Evolutionary conservation across 2,797 vertebrate genomes (phyloP).

Genomic region (Rhabdophis nuchalis): DNA sequence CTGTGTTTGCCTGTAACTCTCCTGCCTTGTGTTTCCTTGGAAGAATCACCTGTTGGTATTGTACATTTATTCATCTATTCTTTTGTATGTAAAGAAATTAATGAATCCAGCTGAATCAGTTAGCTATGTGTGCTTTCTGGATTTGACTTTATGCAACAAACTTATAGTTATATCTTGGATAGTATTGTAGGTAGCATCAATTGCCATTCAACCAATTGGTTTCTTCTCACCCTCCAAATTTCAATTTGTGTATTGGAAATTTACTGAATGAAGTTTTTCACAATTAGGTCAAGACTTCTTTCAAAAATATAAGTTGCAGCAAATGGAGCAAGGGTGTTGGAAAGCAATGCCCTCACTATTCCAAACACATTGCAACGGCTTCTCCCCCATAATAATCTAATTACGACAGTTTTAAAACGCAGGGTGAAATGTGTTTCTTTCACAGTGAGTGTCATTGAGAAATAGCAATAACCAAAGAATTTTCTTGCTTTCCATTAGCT

Average conservation of each 20-base stretch:
- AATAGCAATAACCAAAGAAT: neutral
- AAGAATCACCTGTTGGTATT: too few species aligned
- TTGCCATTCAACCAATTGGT: neutral
- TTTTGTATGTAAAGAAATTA: too few species aligned
- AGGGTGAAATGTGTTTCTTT: neutral
- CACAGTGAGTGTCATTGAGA: conserved; percentile 20
- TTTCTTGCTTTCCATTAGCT: conserved; percentile 24
- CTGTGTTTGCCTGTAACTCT: too few species aligned
- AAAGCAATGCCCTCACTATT: neutral
- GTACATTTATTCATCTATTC: too few species aligned
- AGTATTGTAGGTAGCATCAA: neutral
- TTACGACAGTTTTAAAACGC: neutral
- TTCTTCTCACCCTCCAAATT: neutral
- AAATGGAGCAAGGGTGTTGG: neutral
- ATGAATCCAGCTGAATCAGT: too few species aligned
- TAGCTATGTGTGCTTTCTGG: too few species aligned
- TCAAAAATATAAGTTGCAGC: neutral
- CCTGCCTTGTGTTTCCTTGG: too few species aligned
- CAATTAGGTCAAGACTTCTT: neutral
- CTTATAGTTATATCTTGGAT: neutral
- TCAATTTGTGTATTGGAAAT: neutral
- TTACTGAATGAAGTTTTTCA: neutral
- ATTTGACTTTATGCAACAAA: too few species aligned
- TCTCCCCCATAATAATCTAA: neutral
- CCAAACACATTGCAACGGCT: neutral